Percentiles rank a stretch among this genome's conserved stretches.
These are phyloP conservation scores for Leguminivora glycinivorella DNA, from an alignment of 1,140 invertebrate genomes.

Conservation along the genomic window DNA sequence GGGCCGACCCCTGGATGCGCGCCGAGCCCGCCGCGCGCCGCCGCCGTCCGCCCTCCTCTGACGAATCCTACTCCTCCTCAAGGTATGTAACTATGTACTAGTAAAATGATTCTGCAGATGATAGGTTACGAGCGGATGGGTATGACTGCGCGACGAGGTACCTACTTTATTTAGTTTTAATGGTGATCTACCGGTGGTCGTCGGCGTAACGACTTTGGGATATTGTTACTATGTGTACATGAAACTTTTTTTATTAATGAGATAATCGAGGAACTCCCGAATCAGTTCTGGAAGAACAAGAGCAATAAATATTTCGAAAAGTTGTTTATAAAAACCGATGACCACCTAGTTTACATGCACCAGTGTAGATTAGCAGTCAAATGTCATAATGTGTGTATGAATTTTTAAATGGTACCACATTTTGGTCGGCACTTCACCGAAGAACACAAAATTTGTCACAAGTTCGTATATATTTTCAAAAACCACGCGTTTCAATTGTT, in stretches of 20 bases:
- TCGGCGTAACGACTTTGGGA: too few species aligned
- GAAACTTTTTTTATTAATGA: too few species aligned
- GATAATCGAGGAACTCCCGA: too few species aligned
- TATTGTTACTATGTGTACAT: too few species aligned
- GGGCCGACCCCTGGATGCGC: constrained; percentile 96
- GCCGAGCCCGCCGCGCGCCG: constrained; percentile 68
- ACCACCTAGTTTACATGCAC: neutral
- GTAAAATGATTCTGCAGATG: neutral
- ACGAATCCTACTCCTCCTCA: constrained; percentile 86
- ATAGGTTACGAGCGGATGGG: neutral
- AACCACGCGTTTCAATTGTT: neutral
- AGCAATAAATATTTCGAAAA: neutral
- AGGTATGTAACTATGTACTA: constrained; percentile 82
- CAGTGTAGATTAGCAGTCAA: constrained; percentile 1
- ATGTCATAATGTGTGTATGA: constrained; percentile 1
- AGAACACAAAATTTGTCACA: neutral
- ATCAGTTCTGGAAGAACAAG: too few species aligned
- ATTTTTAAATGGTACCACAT: constrained; percentile 8
- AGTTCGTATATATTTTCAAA: neutral
- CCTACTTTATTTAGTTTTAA: neutral
- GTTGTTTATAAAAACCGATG: neutral
- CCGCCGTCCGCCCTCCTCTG: constrained; percentile 84
- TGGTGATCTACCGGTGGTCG: neutral
- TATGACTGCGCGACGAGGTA: neutral
- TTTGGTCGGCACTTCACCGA: neutral